A percentile compares a stretch with the other conserved stretches of the same genome.
These are phyloP conservation scores for Psittacula cyanocephala DNA, from an alignment of 2,113 vertebrate species.

Conservation along the genomic window DNA sequence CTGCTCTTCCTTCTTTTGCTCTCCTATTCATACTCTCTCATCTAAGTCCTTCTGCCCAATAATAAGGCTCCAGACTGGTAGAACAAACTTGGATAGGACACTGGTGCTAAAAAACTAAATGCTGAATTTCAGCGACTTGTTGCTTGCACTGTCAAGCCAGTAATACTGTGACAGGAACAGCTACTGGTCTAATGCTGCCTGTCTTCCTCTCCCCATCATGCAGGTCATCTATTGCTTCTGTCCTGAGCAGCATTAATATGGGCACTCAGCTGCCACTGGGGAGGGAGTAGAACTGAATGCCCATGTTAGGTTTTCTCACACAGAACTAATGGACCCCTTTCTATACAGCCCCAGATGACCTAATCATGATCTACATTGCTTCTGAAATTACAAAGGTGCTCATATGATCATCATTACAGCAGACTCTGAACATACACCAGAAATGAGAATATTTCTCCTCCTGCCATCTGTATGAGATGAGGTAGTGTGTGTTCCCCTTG, in stretches of 20 bases:
- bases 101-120: background rate
- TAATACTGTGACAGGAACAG: background rate
- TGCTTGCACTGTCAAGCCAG: background rate
- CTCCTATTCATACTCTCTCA: background rate
- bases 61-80: background rate
- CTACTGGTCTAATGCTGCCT: background rate
- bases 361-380: background rate
- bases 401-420: background rate
- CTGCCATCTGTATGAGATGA: background rate
- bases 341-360: background rate
- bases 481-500: background rate
- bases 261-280: fast-evolving
- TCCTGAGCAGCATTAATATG: background rate
- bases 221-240: background rate
- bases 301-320: background rate
- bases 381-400: background rate
- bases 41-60: background rate
- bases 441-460: background rate
- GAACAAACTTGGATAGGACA: background rate
- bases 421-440: background rate
- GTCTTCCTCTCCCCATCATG: background rate
- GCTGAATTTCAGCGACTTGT: background rate
- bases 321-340: background rate
- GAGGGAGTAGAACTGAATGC: background rate
- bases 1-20: background rate